phyloP scores from a whole-genome alignment of 2,113 vertebrate genomes.

The Etia nguti region DNA sequence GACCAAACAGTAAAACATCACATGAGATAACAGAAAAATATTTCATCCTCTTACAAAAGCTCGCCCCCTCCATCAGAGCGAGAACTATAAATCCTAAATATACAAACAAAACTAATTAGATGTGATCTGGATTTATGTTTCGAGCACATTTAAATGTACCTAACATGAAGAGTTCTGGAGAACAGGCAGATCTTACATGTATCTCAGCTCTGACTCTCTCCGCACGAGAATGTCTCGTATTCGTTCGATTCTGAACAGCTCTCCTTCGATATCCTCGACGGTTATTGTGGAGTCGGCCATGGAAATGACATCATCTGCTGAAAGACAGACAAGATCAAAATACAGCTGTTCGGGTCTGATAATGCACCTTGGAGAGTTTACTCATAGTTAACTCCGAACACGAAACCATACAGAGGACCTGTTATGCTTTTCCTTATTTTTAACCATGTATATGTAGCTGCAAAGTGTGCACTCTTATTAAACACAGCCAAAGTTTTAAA shows the following conservation, averaged over 20 bases:
- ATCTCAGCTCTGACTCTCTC: constrained; percentile 84
- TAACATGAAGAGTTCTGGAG: neutral
- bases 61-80: no score
- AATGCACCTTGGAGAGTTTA: neutral
- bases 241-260: constrained; percentile 81
- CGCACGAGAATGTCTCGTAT: constrained; percentile 82
- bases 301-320: constrained; percentile 74
- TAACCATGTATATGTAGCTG: neutral
- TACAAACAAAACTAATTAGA: neutral
- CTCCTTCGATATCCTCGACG: constrained; percentile 80
- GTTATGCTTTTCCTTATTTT: neutral
- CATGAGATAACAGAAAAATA: neutral
- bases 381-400: rapidly evolving
- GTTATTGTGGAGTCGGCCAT: constrained; percentile 84
- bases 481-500: neutral
- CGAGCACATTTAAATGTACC: neutral
- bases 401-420: neutral
- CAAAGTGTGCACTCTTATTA: neutral
- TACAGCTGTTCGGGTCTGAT: neutral
- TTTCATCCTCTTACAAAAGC: neutral
- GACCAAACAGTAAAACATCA: neutral
- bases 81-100: rapidly evolving
- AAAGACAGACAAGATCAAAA: neutral
- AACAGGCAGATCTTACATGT: constrained; percentile 76
- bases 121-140: neutral